Evolutionary conservation across 2,888 invertebrate genomes (phyloP).

Genomic region (Drosophila fulvimacula): DNA sequence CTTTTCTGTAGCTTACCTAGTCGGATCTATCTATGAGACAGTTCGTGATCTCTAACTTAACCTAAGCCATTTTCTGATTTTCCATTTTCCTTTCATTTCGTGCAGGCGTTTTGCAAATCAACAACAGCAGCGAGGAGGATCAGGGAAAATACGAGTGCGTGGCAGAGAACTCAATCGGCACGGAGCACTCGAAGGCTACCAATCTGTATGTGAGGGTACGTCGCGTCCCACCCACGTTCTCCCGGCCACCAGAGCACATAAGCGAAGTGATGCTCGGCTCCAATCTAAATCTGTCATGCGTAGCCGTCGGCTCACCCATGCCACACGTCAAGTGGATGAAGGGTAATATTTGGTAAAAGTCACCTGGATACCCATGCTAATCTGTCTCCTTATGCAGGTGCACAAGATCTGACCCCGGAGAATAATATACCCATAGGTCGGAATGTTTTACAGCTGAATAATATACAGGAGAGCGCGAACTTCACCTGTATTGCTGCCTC

Average conservation of each 20-base stretch:
- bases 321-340: conserved; percentile 97
- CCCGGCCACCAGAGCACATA: conserved; percentile 93
- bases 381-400: conserved; percentile 84
- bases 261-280: conserved; percentile 97
- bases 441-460: conserved; percentile 93
- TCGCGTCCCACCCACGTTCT: conserved; percentile 97
- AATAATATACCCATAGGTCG: conserved; percentile 93
- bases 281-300: conserved; percentile 96
- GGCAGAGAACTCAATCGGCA: conserved; percentile 96
- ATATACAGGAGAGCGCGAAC: conserved; percentile 96
- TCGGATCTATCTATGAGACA: not conserved
- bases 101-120: conserved; percentile 90
- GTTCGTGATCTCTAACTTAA: not conserved
- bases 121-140: conserved; percentile 94
- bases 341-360: conserved; percentile 84
- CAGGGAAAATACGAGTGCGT: conserved; percentile 98
- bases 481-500: conserved; percentile 99
- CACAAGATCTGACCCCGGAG: conserved; percentile 94
- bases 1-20: not conserved
- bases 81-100: not conserved
- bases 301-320: conserved; percentile 99
- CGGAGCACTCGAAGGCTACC: conserved; percentile 95
- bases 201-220: conserved; percentile 98
- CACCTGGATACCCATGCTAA: not conserved
- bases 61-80: not conserved